Conservation (phyloP, 2,888 invertebrate genomes). For the Schizotus pectinicornis region DNA sequence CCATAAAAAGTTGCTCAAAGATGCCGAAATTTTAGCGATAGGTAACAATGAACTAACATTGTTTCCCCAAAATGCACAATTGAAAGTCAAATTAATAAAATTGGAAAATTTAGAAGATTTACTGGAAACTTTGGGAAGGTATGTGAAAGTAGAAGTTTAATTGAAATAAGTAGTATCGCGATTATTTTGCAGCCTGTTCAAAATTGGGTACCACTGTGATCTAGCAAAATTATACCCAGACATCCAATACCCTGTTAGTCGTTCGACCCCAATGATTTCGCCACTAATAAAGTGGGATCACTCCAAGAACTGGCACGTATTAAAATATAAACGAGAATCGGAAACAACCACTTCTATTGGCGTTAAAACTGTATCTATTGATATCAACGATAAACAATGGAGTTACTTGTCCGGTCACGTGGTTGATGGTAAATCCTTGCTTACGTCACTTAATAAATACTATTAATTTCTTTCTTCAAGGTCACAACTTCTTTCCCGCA, state of each 20-base stretch:
- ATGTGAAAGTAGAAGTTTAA: neutral
- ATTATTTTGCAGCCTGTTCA: constrained; percentile 83
- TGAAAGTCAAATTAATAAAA: too few species aligned
- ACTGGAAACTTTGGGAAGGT: neutral
- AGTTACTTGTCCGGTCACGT: constrained; percentile 80
- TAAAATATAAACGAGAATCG: too few species aligned
- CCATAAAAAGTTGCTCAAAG: too few species aligned
- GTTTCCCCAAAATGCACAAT: too few species aligned
- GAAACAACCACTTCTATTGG: constrained; percentile 64
- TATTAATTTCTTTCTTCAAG: constrained; percentile 38
- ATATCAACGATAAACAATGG: constrained; percentile 69
- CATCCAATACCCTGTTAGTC: constrained; percentile 81
- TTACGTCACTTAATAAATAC: too few species aligned
- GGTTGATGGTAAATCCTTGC: constrained; percentile 71
- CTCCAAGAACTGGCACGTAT: constrained; percentile 67
- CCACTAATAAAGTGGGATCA: constrained; percentile 89
- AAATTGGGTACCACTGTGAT: constrained; percentile 76
- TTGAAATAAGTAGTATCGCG: too few species aligned
- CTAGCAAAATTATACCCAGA: constrained; percentile 78
- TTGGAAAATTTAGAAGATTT: too few species aligned
- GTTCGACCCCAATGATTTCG: constrained; percentile 59
- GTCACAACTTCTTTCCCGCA: constrained; percentile 63
- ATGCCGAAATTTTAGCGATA: neutral
- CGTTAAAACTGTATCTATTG: constrained; percentile 67
- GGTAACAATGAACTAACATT: too few species aligned